Evolutionary conservation across 2,797 vertebrate species (phyloP), one percentile per base, ranked within the genome.

Genomic region (Ciconia nigra): DNA sequence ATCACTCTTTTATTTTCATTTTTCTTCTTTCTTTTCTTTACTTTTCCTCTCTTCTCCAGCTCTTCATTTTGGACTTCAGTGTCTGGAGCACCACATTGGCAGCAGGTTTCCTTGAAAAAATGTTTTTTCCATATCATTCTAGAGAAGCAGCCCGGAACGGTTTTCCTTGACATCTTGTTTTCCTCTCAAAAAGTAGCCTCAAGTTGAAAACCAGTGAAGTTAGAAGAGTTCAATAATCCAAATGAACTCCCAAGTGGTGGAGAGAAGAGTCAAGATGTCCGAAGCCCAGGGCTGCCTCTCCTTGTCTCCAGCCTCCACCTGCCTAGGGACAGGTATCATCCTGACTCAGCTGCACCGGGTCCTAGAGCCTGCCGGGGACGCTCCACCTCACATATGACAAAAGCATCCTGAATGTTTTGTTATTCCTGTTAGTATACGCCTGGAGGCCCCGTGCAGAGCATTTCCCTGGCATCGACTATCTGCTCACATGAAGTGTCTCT

Each of bases 1-100:
- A 99, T 86, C 11, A 90, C 97, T 77, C 99, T 98, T 42, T 98
- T 98, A 59, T 97, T 98, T 58, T 97, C 98, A 67, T 98, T 98
- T 92, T 98, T 97, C n/a, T 96, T 98, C 87, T 97, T 98, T 95
- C 90, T 97, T 87, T 97, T 97, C 81, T 96, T 90, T 71, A 76
- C 81, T 97, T 95, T 98, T 97, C 88, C 97, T 96, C 87, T 98
- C 93, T 97, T 98, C 94, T 97, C 98, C 59, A 95, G 84, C 62
- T 95, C 91, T 44, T 87, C 92, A 12, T 93, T 87, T 82, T 92
- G 93, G 44, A 85, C 94, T 83, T 99, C 94, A 11, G 94, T 93
- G 57, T 97, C 98, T 49, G 96, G 81, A 98, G 98, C 96, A 77
- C 83, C 33, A n/a, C 78, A 91, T 0, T 0, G 76, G 67, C 96